A percentile compares a stretch with the other conserved stretches of the same genome.
phyloP scores from a whole-genome alignment of 2,888 invertebrate genomes.

The Gnatocerus cornutus region DNA sequence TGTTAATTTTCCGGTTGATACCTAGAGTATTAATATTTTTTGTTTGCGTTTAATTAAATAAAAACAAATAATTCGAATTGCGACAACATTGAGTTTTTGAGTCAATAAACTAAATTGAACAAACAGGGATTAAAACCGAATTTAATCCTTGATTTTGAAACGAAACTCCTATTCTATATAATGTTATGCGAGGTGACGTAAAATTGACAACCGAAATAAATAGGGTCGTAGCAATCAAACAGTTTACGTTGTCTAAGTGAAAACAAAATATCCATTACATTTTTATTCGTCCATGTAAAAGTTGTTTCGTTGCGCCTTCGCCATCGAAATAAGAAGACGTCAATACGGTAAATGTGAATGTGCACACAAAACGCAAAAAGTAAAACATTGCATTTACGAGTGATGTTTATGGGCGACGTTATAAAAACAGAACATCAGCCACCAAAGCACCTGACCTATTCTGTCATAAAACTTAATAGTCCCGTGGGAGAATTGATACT shows the following conservation, averaged over 20 bases:
- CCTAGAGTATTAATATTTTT: no score
- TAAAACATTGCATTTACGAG: slow-evolving; percentile 60
- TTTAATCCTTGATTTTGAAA: no score
- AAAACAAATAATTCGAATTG: no score
- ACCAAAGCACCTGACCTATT: slow-evolving; percentile 64
- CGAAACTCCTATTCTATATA: slow-evolving; percentile 3
- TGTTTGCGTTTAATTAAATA: no score
- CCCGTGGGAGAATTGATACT: slow-evolving; percentile 66
- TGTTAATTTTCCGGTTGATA: no score
- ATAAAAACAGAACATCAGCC: slow-evolving; percentile 63
- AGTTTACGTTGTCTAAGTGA: slow-evolving; percentile 1
- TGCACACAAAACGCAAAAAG: slow-evolving; percentile 48
- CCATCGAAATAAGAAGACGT: slow-evolving; percentile 16
- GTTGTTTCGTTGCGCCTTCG: not conserved
- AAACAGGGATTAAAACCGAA: no score
- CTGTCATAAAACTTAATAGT: slow-evolving; percentile 67
- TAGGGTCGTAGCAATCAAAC: not conserved
- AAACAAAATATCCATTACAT: slow-evolving; percentile 4
- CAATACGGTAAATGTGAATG: slow-evolving; percentile 26
- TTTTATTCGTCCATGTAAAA: slow-evolving; percentile 6
- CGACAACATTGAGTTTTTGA: no score
- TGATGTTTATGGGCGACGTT: slow-evolving; percentile 64
- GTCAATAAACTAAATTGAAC: no score
- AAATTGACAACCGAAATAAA: slow-evolving; percentile 5
- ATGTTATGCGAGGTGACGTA: no score